Conservation (phyloP, 2,888 invertebrate genomes). For the Campoplex nolae region DNA sequence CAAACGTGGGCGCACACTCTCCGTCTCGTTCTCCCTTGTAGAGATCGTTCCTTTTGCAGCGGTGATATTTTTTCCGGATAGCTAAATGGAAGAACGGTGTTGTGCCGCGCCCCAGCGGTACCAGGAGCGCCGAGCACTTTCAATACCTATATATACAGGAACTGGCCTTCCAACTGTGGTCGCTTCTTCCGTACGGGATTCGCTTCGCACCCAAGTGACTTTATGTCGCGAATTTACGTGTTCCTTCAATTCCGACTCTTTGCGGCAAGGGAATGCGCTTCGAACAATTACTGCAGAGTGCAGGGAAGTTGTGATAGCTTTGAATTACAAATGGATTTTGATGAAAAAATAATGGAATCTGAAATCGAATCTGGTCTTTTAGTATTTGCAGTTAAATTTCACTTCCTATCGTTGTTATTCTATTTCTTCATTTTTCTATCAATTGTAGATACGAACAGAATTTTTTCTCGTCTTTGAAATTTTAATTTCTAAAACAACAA, state of each 20-base stretch:
- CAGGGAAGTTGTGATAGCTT: neutral
- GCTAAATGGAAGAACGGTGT: constrained; percentile 84
- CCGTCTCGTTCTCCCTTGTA: constrained; percentile 36
- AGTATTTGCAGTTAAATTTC: neutral
- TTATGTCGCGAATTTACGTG: constrained; percentile 47
- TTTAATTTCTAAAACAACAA: neutral
- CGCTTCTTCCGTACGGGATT: constrained; percentile 71
- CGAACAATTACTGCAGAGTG: constrained; percentile 48
- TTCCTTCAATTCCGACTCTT: constrained; percentile 22
- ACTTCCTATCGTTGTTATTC: neutral
- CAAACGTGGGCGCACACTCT: constrained; percentile 60
- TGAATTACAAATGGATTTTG: neutral
- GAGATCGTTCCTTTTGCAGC: constrained; percentile 49
- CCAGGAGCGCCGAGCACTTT: constrained; percentile 55
- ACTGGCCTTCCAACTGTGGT: constrained; percentile 73
- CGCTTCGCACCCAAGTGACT: constrained; percentile 29
- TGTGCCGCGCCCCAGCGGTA: constrained; percentile 62
- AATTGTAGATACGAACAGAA: no score
- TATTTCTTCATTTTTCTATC: no score
- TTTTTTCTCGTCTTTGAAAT: neutral
- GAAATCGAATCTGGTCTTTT: neutral
- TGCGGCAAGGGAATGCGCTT: constrained; percentile 40
- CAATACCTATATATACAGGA: constrained; percentile 59
- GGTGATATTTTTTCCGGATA: constrained; percentile 72
- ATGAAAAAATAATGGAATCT: neutral